Evolutionary conservation across 2,113 vertebrate species (phyloP).

Genomic region (Sula dactylatra): DNA sequence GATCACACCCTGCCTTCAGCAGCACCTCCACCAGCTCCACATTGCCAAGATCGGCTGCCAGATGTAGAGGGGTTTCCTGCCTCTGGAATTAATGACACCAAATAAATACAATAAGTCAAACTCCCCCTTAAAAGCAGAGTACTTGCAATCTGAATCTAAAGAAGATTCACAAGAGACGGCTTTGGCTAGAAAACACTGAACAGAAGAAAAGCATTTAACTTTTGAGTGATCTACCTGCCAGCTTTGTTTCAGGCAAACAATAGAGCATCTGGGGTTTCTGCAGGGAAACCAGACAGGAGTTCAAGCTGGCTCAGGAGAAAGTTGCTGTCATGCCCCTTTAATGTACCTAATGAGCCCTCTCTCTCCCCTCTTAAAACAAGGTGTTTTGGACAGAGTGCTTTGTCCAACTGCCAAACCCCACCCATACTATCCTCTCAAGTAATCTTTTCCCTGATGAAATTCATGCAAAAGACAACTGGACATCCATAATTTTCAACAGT

Average conservation of each 20-base stretch:
- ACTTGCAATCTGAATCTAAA: neutral
- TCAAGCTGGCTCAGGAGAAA: neutral
- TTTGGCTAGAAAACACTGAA: neutral
- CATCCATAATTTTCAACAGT: neutral
- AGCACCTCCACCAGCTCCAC: slow-evolving; percentile 85
- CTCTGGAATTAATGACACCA: slow-evolving; percentile 71
- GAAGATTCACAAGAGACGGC: neutral
- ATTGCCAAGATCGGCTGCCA: slow-evolving; percentile 85
- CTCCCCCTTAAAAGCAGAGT: neutral
- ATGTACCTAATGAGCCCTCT: neutral
- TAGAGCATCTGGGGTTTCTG: neutral
- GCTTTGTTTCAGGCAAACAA: neutral
- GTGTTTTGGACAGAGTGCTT: neutral
- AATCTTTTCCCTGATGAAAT: neutral
- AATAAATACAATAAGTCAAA: neutral
- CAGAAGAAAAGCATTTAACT: neutral
- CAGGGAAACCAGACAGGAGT: neutral
- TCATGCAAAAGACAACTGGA: neutral
- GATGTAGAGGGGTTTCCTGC: slow-evolving; percentile 83
- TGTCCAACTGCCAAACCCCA: neutral
- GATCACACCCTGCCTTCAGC: slow-evolving; percentile 79
- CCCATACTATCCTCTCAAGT: neutral
- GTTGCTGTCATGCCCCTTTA: neutral
- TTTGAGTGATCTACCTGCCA: neutral
- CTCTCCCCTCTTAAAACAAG: neutral